phyloP scores from a whole-genome alignment of 2,113 vertebrate genomes.

The Gymnocephalus cernua region DNA sequence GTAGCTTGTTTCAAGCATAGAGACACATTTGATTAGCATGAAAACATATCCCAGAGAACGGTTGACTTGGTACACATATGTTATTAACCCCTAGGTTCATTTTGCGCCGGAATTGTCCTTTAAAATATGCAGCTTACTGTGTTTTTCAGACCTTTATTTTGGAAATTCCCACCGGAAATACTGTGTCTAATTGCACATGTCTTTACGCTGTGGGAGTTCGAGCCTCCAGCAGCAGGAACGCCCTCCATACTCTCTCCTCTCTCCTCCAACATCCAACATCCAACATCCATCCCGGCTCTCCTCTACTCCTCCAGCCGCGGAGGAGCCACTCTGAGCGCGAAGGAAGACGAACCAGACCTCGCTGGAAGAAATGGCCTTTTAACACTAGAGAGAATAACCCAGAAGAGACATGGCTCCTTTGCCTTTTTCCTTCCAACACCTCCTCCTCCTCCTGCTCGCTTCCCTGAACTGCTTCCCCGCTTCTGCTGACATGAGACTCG shows the following conservation, averaged over 20 bases:
- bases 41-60: no score
- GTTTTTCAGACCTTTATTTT: slow-evolving; percentile 30
- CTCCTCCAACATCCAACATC: slow-evolving; percentile 47
- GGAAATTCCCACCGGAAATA: neutral
- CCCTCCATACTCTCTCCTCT: slow-evolving; percentile 53
- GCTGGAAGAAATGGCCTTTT: slow-evolving; percentile 61
- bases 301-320: slow-evolving; percentile 36
- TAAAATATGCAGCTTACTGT: no score
- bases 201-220: slow-evolving; percentile 6
- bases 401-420: slow-evolving; percentile 72
- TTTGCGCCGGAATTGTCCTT: no score
- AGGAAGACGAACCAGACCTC: neutral
- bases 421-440: slow-evolving; percentile 51
- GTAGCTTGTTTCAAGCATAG: no score
- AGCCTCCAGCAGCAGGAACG: slow-evolving; percentile 56
- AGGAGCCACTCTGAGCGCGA: slow-evolving; percentile 22
- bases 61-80: no score
- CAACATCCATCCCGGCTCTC: slow-evolving; percentile 3
- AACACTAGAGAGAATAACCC: neutral
- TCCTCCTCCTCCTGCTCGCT: slow-evolving; percentile 55
- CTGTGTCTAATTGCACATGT: rapidly evolving
- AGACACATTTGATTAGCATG: no score
- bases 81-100: no score
- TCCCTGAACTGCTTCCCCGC: slow-evolving; percentile 51
- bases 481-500: slow-evolving; percentile 77